Base-by-base conservation (phyloP, 2,888 invertebrate genomes). In the Dione vanillae region DNA sequence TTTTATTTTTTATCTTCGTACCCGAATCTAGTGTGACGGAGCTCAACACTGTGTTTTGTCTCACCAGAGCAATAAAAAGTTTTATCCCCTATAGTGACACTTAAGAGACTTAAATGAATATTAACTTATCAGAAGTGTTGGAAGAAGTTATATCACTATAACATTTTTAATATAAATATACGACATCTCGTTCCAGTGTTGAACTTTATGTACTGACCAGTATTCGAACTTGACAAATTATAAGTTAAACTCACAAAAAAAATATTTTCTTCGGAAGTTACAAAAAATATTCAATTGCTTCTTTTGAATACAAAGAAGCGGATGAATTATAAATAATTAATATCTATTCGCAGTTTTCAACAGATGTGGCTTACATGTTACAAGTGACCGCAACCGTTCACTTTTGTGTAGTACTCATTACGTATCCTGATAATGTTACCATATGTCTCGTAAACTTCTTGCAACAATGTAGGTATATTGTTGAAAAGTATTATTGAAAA, bases 311-410 rank as follows among this genome's bases (percentile, higher is more conserved):
- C 59, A 43, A 14, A 43, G 43, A n/a, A 27, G 27, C 12, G 56
- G 20, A 59, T n/a, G 45, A 27, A 35, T 45, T 45, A 2, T 45
- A n/a, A 45, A 61, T n/a, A 35, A 61, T 43, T 54, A 61, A 45
- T 45, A 27, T 27, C 9, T 7, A 14, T 35, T 35, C 35, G 27
- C 61, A 45, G 20, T 45, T 43, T 61, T 43, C 61, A 61, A 61
- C 45, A 61, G 35, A 45, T 45, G 45, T 61, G 61, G n/a, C n/a
- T 45, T 14, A 20, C 59, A 43, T 43, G 61, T 61, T 27, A 20
- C 61, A 61, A 43, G 27, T 45, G 12, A 61, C 61, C 45, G 27
- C 61, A 45, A 61, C 45, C 61, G 43, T 45, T 61, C 61, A 45
- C 61, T 61, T 61, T 45, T 45, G 27, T 61, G 27, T 45, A 45